Conservation (phyloP, 1,140 invertebrate genomes). For the Drosophila navojoa region DNA sequence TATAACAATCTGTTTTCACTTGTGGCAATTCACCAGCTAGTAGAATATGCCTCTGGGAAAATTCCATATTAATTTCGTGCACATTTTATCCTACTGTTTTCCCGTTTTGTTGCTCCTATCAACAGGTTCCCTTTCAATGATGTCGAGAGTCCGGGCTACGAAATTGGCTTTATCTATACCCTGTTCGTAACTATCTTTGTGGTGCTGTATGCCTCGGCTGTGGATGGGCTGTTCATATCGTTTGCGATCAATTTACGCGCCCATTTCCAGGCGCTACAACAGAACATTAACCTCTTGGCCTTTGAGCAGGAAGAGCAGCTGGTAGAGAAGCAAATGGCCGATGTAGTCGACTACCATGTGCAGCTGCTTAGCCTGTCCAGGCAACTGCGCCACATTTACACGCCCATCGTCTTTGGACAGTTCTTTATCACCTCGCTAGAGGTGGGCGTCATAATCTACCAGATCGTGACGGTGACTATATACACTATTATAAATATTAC, state of each 20-base stretch:
- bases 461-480: conserved; percentile 64
- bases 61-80: not conserved
- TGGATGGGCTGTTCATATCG: conserved; percentile 71
- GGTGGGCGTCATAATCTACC: conserved; percentile 81
- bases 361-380: conserved; percentile 49
- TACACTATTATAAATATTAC: not conserved
- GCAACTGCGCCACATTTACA: conserved; percentile 55
- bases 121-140: conserved; percentile 69
- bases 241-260: conserved; percentile 75
- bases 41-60: not conserved
- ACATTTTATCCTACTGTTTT: not conserved
- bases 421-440: conserved; percentile 76
- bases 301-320: conserved; percentile 17
- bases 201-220: conserved; percentile 65
- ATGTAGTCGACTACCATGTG: conserved; percentile 58
- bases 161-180: conserved; percentile 61
- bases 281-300: conserved; percentile 31
- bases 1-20: not conserved
- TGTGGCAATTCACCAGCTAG: not conserved
- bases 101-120: not conserved
- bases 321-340: conserved; percentile 29
- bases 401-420: conserved; percentile 73
- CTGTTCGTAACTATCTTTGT: conserved; percentile 61
- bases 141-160: conserved; percentile 62
- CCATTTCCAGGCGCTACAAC: conserved; percentile 70